Percentiles rank a stretch among this genome's conserved stretches.
Conservation (phyloP, 1,140 invertebrate species). For the Trichomalopsis sarcophagae region DNA sequence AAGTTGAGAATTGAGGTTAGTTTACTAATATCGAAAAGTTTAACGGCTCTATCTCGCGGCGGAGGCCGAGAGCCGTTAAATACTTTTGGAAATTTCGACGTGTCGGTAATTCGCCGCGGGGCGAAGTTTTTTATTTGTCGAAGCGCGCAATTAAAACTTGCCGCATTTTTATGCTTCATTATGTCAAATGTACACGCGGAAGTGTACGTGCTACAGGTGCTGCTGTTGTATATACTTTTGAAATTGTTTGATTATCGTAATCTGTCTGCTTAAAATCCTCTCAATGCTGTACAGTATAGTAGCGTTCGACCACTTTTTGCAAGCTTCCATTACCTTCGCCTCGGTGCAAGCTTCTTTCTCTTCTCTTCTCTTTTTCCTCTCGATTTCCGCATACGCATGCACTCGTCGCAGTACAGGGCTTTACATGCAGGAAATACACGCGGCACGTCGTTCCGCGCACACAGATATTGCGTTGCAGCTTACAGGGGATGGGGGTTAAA, state of each 20-base stretch:
- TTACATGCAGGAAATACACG: neutral
- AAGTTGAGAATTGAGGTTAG: slow-evolving; percentile 20
- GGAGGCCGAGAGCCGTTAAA: neutral
- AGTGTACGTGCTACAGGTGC: neutral
- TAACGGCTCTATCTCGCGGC: neutral
- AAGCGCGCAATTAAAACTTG: neutral
- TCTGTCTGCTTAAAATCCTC: no score
- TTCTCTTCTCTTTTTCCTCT: neutral
- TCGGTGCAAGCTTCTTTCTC: neutral
- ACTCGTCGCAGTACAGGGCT: neutral
- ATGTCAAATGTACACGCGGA: neutral
- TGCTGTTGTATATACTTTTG: no score
- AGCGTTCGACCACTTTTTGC: no score
- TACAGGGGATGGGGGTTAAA: neutral
- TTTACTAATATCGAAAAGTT: slow-evolving; percentile 23
- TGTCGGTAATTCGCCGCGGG: neutral
- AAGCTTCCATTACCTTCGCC: no score
- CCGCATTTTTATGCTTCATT: neutral
- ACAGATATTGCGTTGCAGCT: neutral
- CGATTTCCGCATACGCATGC: neutral
- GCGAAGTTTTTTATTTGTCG: neutral
- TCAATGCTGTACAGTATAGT: no score
- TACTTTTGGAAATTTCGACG: neutral
- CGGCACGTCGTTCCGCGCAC: neutral
- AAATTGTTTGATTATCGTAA: no score